phyloP scores from a whole-genome alignment of 2,113 vertebrate genomes.

The Azemiops feae region DNA sequence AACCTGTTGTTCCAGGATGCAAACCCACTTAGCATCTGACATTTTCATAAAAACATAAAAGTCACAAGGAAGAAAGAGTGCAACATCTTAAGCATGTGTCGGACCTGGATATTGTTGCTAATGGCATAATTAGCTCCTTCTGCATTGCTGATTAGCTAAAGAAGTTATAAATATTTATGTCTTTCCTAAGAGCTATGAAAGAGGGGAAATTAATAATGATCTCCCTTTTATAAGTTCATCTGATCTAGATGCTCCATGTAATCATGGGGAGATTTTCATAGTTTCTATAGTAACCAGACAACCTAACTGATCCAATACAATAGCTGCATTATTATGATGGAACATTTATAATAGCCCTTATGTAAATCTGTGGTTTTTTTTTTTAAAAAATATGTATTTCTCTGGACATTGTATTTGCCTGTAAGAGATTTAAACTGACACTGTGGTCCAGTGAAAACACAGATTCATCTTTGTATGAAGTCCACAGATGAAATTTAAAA shows the following conservation, averaged over 20 bases:
- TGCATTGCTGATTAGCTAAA: conserved; percentile 50
- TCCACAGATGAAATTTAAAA: neutral
- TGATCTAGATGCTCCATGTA: conserved; percentile 35
- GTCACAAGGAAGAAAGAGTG: neutral
- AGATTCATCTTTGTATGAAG: neutral
- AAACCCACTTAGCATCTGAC: neutral
- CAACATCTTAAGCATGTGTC: conserved; percentile 22
- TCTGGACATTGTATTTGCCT: neutral
- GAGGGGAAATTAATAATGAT: conserved; percentile 37
- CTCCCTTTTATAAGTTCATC: conserved; percentile 23
- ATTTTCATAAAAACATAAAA: neutral
- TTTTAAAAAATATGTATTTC: conserved; percentile 12
- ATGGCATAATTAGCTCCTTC: conserved; percentile 51
- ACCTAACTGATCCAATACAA: conserved; percentile 30
- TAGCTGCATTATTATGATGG: conserved; percentile 38
- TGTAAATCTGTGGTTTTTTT: neutral
- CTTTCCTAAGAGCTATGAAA: conserved; percentile 40
- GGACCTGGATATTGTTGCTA: conserved; percentile 35
- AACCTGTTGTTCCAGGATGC: neutral
- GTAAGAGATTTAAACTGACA: neutral
- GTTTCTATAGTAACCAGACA: conserved; percentile 62
- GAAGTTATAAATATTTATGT: conserved; percentile 58
- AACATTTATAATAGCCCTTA: conserved; percentile 42
- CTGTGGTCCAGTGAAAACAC: neutral
- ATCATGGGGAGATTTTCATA: conserved; percentile 51